Conservation (phyloP, 2,113 vertebrate genomes). For the Atrichornis clamosus region DNA sequence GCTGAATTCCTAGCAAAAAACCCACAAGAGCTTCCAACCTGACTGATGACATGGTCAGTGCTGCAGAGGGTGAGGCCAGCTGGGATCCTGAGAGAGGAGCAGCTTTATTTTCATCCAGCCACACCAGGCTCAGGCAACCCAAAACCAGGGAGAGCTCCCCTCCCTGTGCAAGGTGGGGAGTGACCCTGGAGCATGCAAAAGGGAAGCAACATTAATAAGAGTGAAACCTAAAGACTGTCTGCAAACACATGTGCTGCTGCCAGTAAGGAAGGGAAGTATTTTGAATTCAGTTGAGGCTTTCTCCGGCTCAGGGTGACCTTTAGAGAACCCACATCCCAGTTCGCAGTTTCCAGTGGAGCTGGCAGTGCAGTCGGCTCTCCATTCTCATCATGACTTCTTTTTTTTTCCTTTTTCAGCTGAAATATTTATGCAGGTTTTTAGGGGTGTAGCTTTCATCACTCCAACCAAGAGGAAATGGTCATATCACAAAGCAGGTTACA, state of each 20-base stretch:
- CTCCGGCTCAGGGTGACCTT: conserved; percentile 28
- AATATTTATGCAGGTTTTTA: conserved; percentile 47
- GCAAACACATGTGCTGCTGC: not conserved
- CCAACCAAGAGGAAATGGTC: conserved; percentile 29
- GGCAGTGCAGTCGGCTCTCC: not conserved
- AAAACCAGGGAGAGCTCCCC: not conserved
- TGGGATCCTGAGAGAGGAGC: not conserved
- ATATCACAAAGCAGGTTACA: conserved; percentile 44
- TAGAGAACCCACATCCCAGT: not conserved
- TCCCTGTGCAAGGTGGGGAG: not conserved
- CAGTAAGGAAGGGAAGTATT: not conserved
- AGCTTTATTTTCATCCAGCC: not conserved
- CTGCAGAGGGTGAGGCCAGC: not conserved
- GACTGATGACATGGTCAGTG: fast-evolving
- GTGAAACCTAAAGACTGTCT: not conserved
- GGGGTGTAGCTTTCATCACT: conserved; percentile 46
- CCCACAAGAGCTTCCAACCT: not conserved
- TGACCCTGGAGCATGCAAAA: fast-evolving
- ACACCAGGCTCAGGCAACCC: not conserved
- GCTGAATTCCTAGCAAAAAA: not conserved
- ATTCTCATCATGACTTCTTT: not conserved
- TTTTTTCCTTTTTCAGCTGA: not conserved
- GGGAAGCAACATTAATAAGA: not conserved
- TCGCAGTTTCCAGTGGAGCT: not conserved
- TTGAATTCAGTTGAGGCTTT: conserved; percentile 24